Evolutionary conservation across 2,888 invertebrate genomes (phyloP).

Genomic region (Ornithoptera priamus): DNA sequence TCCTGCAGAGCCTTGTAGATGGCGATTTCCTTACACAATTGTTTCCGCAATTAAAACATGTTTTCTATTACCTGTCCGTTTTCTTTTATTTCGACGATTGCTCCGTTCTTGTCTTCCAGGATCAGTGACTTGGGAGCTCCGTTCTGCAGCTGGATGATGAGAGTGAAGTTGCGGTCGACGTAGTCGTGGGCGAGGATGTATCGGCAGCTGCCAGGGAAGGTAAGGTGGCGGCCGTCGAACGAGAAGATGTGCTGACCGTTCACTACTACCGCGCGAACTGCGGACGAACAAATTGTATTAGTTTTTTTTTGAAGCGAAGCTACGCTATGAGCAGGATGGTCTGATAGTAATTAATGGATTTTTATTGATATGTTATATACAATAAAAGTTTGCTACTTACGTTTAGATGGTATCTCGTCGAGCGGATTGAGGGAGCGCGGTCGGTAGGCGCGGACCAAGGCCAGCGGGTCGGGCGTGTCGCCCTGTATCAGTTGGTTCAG

Average conservation of each 20-base stretch:
- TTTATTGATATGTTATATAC: too few relatives aligned
- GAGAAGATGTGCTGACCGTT: slow-evolving; percentile 93
- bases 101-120: slow-evolving; percentile 84
- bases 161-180: slow-evolving; percentile 91
- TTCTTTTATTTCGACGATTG: slow-evolving; percentile 82
- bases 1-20: too few relatives aligned
- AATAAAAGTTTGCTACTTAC: slow-evolving; percentile 57
- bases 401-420: slow-evolving; percentile 82
- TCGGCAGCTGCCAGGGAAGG: slow-evolving; percentile 90
- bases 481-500: slow-evolving; percentile 81
- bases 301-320: too few relatives aligned
- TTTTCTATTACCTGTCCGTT: slow-evolving; percentile 78
- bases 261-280: slow-evolving; percentile 85
- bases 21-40: too few relatives aligned
- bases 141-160: slow-evolving; percentile 85
- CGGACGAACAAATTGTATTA: too few relatives aligned
- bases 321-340: too few relatives aligned
- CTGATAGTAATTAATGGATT: too few relatives aligned
- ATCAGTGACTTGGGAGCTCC: slow-evolving; percentile 85
- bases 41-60: too few relatives aligned
- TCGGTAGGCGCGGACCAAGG: slow-evolving; percentile 79
- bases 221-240: slow-evolving; percentile 90
- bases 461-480: slow-evolving; percentile 78
- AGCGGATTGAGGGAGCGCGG: slow-evolving; percentile 73
- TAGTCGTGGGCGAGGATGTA: slow-evolving; percentile 92